phyloP scores from a whole-genome alignment of 2,888 invertebrate genomes.

The Macrosoma leucophasiata region DNA sequence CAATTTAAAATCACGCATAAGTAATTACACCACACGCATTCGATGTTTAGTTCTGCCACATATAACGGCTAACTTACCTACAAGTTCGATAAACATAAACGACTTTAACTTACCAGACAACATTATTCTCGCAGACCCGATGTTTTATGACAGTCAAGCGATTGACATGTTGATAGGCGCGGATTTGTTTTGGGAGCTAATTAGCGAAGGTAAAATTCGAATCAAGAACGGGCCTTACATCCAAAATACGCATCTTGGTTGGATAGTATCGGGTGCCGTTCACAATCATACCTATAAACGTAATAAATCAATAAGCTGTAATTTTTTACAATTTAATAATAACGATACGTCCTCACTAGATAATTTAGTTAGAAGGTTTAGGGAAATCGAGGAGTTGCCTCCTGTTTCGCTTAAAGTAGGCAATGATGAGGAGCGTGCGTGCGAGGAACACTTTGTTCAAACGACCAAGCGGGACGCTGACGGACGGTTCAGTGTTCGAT shows the following conservation, averaged over 20 bases:
- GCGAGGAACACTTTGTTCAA: background rate
- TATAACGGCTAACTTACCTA: constrained; percentile 4
- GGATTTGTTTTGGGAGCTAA: constrained; percentile 23
- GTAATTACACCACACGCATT: constrained; percentile 11
- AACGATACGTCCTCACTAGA: too few relatives aligned
- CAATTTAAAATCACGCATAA: constrained; percentile 13
- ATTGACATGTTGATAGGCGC: constrained; percentile 23
- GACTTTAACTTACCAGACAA: constrained; percentile 10
- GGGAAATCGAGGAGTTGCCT: constrained; percentile 23
- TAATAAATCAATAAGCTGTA: constrained; percentile 14
- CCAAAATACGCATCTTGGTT: constrained; percentile 25
- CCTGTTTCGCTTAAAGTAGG: background rate
- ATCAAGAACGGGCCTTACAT: constrained; percentile 23
- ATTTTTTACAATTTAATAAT: constrained; percentile 19
- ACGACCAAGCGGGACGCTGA: too few relatives aligned
- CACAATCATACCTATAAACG: constrained; percentile 2
- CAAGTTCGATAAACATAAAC: background rate
- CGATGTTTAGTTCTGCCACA: constrained; percentile 17
- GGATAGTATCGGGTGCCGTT: constrained; percentile 24
- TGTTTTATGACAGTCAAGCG: constrained; percentile 4
- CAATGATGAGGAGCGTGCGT: constrained; percentile 3
- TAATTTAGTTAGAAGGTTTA: constrained; percentile 18
- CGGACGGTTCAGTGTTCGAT: too few relatives aligned
- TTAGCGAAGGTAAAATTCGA: constrained; percentile 16
- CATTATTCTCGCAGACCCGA: constrained; percentile 17